Conservation (phyloP, 2,113 vertebrate species). For the Malurus elegans region DNA sequence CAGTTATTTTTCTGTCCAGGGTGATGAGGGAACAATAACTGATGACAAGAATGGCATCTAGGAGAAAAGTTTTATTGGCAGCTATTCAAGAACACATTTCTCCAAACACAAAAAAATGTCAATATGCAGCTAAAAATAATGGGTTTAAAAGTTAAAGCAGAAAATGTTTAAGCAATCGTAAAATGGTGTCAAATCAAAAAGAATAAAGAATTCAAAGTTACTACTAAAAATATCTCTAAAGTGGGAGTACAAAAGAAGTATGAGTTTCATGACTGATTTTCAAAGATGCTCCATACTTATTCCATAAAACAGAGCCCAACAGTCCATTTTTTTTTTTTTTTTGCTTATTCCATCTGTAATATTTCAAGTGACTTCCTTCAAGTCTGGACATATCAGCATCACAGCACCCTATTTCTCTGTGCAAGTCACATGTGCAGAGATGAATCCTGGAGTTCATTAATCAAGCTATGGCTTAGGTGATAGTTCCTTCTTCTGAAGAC, state of each 20-base stretch:
- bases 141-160: neutral
- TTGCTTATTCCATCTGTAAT: neutral
- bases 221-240: neutral
- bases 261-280: neutral
- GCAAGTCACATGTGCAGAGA: neutral
- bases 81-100: conserved; percentile 16
- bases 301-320: neutral
- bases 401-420: neutral
- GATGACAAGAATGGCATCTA: neutral
- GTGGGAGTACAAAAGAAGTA: neutral
- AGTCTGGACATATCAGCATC: neutral
- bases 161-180: neutral
- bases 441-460: neutral
- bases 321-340: neutral
- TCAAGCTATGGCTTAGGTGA: neutral
- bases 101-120: neutral
- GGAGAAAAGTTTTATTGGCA: conserved; percentile 6
- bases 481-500: neutral
- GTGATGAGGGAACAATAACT: conserved; percentile 9
- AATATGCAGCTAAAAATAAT: conserved; percentile 22
- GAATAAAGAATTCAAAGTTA: neutral
- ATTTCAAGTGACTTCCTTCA: neutral
- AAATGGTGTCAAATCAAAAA: neutral
- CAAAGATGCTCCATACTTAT: neutral
- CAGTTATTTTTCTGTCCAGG: conserved; percentile 32